These are phyloP conservation scores for Oscheius sp. DNA, from an alignment of 2,888 invertebrate species.

Conservation along the genomic window DNA sequence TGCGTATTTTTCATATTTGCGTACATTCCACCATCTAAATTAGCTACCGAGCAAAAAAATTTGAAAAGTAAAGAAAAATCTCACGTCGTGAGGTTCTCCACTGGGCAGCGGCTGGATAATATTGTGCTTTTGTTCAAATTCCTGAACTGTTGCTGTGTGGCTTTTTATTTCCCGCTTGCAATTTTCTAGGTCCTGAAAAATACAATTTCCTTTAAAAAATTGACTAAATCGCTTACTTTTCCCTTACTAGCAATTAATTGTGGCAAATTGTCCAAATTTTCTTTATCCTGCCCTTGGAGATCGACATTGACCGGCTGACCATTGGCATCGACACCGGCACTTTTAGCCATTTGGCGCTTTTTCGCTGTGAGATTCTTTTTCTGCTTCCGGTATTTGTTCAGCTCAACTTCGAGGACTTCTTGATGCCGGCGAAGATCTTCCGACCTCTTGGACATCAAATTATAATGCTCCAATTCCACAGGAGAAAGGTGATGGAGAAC, in stretches of 20 bases:
- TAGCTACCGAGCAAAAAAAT: too few relatives aligned
- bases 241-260: not conserved
- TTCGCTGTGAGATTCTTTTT: conserved; percentile 71
- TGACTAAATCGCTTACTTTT: not conserved
- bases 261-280: conserved; percentile 36
- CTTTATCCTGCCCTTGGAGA: conserved; percentile 48
- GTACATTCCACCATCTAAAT: too few relatives aligned
- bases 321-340: conserved; percentile 29
- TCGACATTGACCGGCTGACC: conserved; percentile 37
- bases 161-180: conserved; percentile 50
- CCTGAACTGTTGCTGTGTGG: conserved; percentile 15
- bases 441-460: conserved; percentile 29
- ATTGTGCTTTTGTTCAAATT: conserved; percentile 40
- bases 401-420: conserved; percentile 46
- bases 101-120: conserved; percentile 25
- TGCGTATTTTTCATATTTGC: too few relatives aligned
- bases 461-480: conserved; percentile 31
- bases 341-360: conserved; percentile 58
- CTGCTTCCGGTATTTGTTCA: conserved; percentile 57
- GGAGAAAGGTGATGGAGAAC: conserved; percentile 23
- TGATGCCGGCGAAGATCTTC: conserved; percentile 34
- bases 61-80: too few relatives aligned
- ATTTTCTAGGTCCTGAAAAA: conserved; percentile 48
- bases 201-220: too few relatives aligned
- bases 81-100: conserved; percentile 30